A percentile compares a stretch with the other conserved stretches of the same genome.
These are phyloP conservation scores for Potamilus streckersoni DNA, from an alignment of 1,140 invertebrate species.

Conservation along the genomic window DNA sequence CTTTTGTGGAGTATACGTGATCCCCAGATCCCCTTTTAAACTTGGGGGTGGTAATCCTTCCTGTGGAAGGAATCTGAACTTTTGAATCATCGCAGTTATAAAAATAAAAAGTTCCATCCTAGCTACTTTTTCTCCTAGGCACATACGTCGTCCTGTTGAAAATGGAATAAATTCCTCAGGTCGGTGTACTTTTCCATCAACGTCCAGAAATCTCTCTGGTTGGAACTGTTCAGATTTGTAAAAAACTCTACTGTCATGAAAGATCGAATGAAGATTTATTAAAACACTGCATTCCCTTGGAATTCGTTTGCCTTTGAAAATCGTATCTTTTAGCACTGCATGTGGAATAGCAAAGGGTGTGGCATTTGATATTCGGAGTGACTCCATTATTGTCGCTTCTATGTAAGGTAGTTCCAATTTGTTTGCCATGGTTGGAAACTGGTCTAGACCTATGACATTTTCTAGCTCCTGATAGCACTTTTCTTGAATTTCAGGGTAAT, in stretches of 20 bases:
- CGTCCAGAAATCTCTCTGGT: constrained; percentile 29
- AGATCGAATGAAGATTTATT: constrained; percentile 22
- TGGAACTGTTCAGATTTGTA: constrained; percentile 19
- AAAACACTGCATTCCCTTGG: constrained; percentile 23
- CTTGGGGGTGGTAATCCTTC: no score
- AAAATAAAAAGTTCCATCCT: constrained; percentile 45
- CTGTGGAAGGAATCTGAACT: constrained; percentile 8
- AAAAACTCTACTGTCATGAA: constrained; percentile 21
- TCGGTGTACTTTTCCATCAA: not conserved
- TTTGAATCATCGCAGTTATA: constrained; percentile 37
- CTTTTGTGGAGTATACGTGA: no score
- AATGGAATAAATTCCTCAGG: constrained; percentile 27
- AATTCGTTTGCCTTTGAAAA: constrained; percentile 34
- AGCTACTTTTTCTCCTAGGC: constrained; percentile 42
- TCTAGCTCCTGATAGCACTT: constrained; percentile 90
- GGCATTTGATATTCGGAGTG: constrained; percentile 32
- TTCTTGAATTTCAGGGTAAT: constrained; percentile 73
- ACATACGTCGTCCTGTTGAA: constrained; percentile 31
- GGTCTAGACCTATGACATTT: constrained; percentile 31
- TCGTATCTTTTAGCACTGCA: constrained; percentile 47
- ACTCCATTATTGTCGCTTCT: constrained; percentile 42
- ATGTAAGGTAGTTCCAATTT: constrained; percentile 23
- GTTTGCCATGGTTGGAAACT: constrained; percentile 24
- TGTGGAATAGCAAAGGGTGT: constrained; percentile 64
- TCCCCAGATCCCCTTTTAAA: no score